These are phyloP conservation scores for Epizoanthus illoricatus DNA, from an alignment of 92 coral and sea anemone species.

Conservation along the genomic window DNA sequence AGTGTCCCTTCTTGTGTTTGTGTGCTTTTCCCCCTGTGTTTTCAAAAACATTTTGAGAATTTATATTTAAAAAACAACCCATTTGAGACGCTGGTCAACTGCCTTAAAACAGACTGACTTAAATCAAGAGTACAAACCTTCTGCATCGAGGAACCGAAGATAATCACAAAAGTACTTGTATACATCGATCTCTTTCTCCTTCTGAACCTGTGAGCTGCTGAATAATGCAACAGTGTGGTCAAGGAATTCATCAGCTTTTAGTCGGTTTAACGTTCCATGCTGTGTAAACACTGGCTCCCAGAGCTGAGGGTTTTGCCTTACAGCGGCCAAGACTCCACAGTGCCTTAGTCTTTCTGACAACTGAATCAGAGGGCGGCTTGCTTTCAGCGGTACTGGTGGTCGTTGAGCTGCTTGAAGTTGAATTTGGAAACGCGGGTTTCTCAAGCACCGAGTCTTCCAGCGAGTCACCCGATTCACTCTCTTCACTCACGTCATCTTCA, in stretches of 20 bases:
- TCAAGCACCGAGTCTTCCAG: too few relatives aligned
- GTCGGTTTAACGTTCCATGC: background rate
- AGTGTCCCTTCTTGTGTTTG: too few relatives aligned
- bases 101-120: background rate
- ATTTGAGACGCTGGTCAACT: background rate
- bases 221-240: too few relatives aligned
- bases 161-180: slow-evolving; percentile 46
- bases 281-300: slow-evolving; percentile 52
- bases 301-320: slow-evolving; percentile 40
- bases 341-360: slow-evolving; percentile 42
- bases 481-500: background rate
- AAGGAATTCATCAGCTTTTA: slow-evolving; percentile 39
- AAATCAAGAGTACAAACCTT: slow-evolving; percentile 26
- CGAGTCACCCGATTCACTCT: background rate
- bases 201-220: too few relatives aligned
- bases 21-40: background rate
- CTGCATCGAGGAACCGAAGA: slow-evolving; percentile 37
- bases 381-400: too few relatives aligned
- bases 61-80: background rate
- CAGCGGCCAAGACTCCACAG: slow-evolving; percentile 43
- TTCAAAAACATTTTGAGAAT: background rate
- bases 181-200: slow-evolving; percentile 47
- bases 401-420: too few relatives aligned
- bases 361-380: slow-evolving; percentile 20
- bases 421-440: too few relatives aligned